These are phyloP conservation scores for Streptopelia turtur DNA, from an alignment of 2,797 vertebrate genomes.

Conservation along the genomic window DNA sequence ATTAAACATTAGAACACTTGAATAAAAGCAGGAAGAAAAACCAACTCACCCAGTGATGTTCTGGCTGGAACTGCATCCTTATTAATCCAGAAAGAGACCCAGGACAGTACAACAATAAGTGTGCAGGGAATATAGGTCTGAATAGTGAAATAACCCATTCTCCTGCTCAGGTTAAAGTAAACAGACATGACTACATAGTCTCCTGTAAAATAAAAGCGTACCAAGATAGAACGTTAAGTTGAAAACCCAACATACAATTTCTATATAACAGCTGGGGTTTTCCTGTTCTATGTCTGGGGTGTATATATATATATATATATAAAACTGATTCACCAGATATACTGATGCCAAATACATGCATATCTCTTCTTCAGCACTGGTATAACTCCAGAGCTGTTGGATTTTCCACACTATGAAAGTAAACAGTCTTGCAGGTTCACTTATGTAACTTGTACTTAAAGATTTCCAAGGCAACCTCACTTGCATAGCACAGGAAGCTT, in stretches of 20 bases:
- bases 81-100: conserved; percentile 99
- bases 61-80: conserved; percentile 98
- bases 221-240: neutral
- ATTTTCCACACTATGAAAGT: neutral
- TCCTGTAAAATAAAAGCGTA: conserved; percentile 79
- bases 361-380: neutral
- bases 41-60: conserved; percentile 91
- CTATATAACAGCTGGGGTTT: neutral
- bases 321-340: neutral
- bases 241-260: neutral
- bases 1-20: neutral
- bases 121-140: conserved; percentile 99
- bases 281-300: neutral
- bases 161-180: conserved; percentile 97
- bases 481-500: neutral
- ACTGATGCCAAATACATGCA: neutral
- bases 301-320: neutral
- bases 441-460: neutral
- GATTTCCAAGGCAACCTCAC: neutral
- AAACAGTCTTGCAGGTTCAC: neutral
- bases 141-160: conserved; percentile 99
- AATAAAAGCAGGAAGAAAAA: neutral
- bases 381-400: neutral
- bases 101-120: conserved; percentile 95
- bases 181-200: conserved; percentile 98